Percentiles rank a stretch among this genome's conserved stretches.
Conservation (phyloP, 2,888 invertebrate genomes). For the Piscicola geometra region DNA sequence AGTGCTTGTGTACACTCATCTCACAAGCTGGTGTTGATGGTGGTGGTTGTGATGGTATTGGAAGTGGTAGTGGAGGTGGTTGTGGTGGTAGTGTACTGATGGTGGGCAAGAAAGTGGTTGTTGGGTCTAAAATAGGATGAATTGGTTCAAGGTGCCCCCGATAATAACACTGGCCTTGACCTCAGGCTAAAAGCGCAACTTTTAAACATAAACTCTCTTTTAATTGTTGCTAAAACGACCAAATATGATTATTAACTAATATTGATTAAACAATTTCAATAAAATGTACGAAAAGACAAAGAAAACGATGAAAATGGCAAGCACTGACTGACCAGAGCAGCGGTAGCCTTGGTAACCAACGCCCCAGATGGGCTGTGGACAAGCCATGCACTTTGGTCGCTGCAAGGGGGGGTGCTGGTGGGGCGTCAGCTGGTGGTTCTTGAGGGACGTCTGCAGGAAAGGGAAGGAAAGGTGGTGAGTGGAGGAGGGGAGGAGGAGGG, state of each 20-base stretch:
- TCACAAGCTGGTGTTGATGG: slow-evolving; percentile 29
- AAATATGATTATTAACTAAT: too few species aligned
- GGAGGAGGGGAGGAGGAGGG: too few species aligned
- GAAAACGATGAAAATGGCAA: too few species aligned
- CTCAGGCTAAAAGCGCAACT: too few species aligned
- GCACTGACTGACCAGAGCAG: slow-evolving; percentile 80
- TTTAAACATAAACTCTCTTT: too few species aligned
- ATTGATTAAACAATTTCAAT: too few species aligned
- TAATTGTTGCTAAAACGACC: too few species aligned
- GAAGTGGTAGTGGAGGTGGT: background rate
- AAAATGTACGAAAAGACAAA: too few species aligned
- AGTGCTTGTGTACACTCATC: slow-evolving; percentile 18
- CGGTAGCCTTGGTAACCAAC: slow-evolving; percentile 94
- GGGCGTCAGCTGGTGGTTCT: slow-evolving; percentile 83
- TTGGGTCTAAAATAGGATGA: too few species aligned
- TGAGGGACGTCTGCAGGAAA: slow-evolving; percentile 57
- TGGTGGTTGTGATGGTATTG: background rate
- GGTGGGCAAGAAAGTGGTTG: too few species aligned
- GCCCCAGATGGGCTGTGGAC: slow-evolving; percentile 85
- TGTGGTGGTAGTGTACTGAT: background rate
- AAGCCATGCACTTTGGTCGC: slow-evolving; percentile 75
- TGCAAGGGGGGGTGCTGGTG: slow-evolving; percentile 83
- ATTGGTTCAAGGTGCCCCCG: too few species aligned
- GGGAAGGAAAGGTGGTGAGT: background rate
- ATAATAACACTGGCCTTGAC: too few species aligned